A percentile compares a stretch with the other conserved stretches of the same genome.
Conservation (phyloP, 2,113 vertebrate genomes). For the Antechinus stuartii region DNA sequence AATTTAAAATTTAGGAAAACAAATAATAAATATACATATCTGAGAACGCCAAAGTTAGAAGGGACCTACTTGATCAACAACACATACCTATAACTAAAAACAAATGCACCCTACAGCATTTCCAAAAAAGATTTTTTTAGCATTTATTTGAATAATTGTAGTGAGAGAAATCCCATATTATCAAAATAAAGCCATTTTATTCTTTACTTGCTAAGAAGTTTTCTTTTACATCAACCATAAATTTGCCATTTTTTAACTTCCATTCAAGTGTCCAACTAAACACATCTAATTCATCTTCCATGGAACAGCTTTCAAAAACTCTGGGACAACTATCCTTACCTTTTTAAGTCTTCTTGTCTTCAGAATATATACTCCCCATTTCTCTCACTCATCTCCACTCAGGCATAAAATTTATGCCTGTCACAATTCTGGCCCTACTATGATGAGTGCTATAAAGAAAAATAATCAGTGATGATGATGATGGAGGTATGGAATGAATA, state of each 20-base stretch:
- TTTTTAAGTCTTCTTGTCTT: neutral
- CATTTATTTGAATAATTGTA: neutral
- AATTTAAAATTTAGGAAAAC: neutral
- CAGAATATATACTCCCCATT: neutral
- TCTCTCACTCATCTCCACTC: neutral
- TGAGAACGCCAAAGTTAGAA: neutral
- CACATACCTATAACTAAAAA: neutral
- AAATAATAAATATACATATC: neutral
- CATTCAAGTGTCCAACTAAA: neutral
- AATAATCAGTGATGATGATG: neutral
- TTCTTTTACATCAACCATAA: neutral
- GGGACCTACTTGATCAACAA: neutral
- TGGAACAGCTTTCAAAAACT: neutral
- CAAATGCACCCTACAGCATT: neutral
- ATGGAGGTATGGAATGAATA: neutral
- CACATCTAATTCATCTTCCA: neutral
- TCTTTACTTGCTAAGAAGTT: neutral
- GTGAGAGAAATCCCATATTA: neutral
- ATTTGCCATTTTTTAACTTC: neutral
- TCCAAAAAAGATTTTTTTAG: neutral
- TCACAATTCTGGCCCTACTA: neutral
- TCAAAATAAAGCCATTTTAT: neutral
- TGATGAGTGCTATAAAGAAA: too few species aligned
- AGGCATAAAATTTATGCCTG: neutral
- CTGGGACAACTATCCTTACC: neutral